Conservation (phyloP, 37 sponge, comb jelly and placozoan species). For the Lycopodina hypogea region DNA sequence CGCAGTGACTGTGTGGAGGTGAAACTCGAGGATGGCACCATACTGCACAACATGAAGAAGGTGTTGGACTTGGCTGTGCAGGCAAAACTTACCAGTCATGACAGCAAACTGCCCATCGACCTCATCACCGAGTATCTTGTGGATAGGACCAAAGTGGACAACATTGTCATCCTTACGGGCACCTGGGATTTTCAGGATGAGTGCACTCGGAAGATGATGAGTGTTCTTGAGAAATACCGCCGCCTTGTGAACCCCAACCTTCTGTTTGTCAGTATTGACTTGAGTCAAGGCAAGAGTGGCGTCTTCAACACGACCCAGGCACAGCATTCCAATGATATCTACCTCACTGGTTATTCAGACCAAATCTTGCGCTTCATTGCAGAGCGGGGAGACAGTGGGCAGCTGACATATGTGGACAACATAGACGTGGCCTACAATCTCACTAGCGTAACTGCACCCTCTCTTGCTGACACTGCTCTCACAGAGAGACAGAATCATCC, state of each 20-base stretch:
- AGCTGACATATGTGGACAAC: slow-evolving; percentile 88
- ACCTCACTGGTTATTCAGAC: slow-evolving; percentile 93
- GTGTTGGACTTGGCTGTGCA: slow-evolving; percentile 20
- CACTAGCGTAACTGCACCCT: slow-evolving; percentile 42
- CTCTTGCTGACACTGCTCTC: slow-evolving; percentile 21
- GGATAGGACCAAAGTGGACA: slow-evolving; percentile 66
- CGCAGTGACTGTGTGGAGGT: slow-evolving; percentile 43
- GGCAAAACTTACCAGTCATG: slow-evolving; percentile 7
- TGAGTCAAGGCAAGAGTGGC: slow-evolving; percentile 63
- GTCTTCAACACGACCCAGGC: slow-evolving; percentile 55
- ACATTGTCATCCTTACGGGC: slow-evolving; percentile 71
- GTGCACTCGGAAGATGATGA: slow-evolving; percentile 46
- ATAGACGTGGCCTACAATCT: slow-evolving; percentile 90
- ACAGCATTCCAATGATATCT: slow-evolving; percentile 87
- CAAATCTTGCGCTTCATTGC: slow-evolving; percentile 96
- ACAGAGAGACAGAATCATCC: background rate
- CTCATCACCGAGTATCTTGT: slow-evolving; percentile 48
- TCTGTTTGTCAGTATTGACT: slow-evolving; percentile 92
- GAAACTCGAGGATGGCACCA: slow-evolving; percentile 72
- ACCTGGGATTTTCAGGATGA: slow-evolving; percentile 43
- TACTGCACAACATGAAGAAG: slow-evolving; percentile 74
- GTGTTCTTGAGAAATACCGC: slow-evolving; percentile 86
- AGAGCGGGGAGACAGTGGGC: slow-evolving; percentile 87
- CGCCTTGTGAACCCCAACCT: slow-evolving; percentile 84
- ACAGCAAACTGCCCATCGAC: slow-evolving; percentile 38